phyloP scores from a whole-genome alignment of 2,888 invertebrate genomes.

The Nebria salina region DNA sequence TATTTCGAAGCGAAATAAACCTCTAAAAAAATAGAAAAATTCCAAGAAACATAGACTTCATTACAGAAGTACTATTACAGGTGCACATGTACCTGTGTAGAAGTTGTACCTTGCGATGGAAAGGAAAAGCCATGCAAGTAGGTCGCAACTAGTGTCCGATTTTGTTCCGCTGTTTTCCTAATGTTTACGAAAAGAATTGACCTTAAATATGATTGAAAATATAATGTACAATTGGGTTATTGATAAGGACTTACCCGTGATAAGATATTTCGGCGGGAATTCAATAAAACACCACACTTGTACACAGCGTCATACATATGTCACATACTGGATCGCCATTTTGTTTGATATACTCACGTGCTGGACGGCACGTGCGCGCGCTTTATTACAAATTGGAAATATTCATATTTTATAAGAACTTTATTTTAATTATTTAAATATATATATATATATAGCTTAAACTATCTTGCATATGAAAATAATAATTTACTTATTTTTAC shows the following conservation, averaged over 20 bases:
- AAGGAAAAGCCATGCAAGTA: conserved; percentile 37
- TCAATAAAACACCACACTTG: conserved; percentile 34
- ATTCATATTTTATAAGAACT: conserved; percentile 6
- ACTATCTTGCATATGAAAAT: conserved; percentile 11
- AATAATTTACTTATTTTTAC: conserved; percentile 10
- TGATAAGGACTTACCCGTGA: conserved; percentile 41
- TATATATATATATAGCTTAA: not conserved
- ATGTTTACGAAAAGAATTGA: not conserved
- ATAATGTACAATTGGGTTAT: not conserved
- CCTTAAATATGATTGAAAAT: not conserved
- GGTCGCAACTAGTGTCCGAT: conserved; percentile 44
- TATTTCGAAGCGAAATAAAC: not conserved
- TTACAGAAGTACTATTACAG: conserved; percentile 35
- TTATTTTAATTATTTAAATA: conserved; percentile 10
- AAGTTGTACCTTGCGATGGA: conserved; percentile 23
- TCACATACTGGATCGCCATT: conserved; percentile 41
- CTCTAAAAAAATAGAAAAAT: conserved; percentile 14
- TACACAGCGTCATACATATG: conserved; percentile 43
- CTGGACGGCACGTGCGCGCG: conserved; percentile 25
- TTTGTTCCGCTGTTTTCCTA: not conserved
- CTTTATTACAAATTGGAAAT: conserved; percentile 2
- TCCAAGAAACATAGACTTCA: conserved; percentile 3
- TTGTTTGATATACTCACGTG: conserved; percentile 38
- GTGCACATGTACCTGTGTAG: conserved; percentile 37
- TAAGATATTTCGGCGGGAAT: conserved; percentile 45